These are phyloP conservation scores for Centropus bengalensis DNA, from an alignment of 2,113 vertebrate species.

Conservation along the genomic window DNA sequence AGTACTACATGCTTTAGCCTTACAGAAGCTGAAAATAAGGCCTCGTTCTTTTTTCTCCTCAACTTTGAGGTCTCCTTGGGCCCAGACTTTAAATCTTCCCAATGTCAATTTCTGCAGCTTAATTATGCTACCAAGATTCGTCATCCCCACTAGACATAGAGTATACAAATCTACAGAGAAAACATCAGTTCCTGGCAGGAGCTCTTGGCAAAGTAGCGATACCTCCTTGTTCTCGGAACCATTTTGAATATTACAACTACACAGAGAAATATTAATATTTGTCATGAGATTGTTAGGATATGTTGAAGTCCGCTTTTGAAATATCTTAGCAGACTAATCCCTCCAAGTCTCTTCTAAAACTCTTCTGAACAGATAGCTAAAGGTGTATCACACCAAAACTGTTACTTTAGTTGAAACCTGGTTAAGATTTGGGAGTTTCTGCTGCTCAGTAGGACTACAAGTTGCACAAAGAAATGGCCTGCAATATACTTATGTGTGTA, in stretches of 20 bases:
- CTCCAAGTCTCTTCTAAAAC: background rate
- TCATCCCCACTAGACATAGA: background rate
- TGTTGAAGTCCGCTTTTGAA: background rate
- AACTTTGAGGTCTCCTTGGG: background rate
- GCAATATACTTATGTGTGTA: accelerated
- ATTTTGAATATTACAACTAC: background rate
- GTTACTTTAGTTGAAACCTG: background rate
- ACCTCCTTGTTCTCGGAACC: background rate
- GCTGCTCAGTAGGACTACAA: background rate
- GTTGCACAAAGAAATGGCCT: background rate
- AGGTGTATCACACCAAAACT: background rate
- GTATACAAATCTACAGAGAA: background rate
- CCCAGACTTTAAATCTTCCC: background rate
- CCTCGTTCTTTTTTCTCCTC: background rate
- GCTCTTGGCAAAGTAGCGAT: background rate
- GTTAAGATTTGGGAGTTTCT: background rate
- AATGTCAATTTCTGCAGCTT: background rate
- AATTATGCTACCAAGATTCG: background rate
- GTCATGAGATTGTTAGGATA: background rate
- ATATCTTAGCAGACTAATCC: background rate
- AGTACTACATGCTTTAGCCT: background rate
- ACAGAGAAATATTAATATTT: background rate
- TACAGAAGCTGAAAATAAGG: background rate
- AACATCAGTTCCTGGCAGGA: background rate
- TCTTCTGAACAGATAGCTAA: background rate